Base-by-base conservation (phyloP, 2,113 vertebrate genomes). In the Sciurus niger region DNA sequence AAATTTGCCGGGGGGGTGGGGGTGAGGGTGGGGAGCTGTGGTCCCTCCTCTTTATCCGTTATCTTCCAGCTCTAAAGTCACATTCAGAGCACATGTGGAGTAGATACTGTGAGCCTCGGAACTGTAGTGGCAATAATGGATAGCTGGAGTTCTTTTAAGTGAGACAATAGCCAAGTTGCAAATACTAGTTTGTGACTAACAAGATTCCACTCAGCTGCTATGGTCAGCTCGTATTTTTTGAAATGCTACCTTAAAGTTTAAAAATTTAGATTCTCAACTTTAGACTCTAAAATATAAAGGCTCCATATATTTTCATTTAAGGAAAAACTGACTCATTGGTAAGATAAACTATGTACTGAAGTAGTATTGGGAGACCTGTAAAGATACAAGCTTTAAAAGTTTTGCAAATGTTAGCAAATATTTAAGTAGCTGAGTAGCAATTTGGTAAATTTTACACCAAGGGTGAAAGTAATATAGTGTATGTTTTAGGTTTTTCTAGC, bases 341-440 rank as follows among this genome's bases (percentile, higher is more conserved):
- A 93, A 95, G 92, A 95, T n/a, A 95, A 95, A 93, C 32, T 94
- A 65, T 63, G 43, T 32, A 74, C 16, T 60, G n/a, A 74, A 93
- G 67, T 80, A 83, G 83, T 58, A 53, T 60, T 94, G 77, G 40
- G 96, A 97, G 97, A 90, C 79, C 48, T 78, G 86, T 65, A 92
- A 84, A 94, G 86, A 96, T 6, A 74, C 0, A 13, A 89, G n/a
- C 74, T 70, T 93, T 94, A 60, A 73, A 94, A 72, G 68, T 94
- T 97, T 96, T 96, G 95, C 94, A 96, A 96, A 48, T 16, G 53
- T 80, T 79, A 90, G 97, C 94, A 97, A 97, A 96, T 97, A 97
- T 84, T 91, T 93, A 97, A 97, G 91, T 84, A 94, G 97, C 84
- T 89, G 72, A 94, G 46, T 82, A 48, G 74, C 68, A 83, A 46